Evolutionary conservation across 2,113 vertebrate genomes (phyloP).

Genomic region (Elanoides forficatus): DNA sequence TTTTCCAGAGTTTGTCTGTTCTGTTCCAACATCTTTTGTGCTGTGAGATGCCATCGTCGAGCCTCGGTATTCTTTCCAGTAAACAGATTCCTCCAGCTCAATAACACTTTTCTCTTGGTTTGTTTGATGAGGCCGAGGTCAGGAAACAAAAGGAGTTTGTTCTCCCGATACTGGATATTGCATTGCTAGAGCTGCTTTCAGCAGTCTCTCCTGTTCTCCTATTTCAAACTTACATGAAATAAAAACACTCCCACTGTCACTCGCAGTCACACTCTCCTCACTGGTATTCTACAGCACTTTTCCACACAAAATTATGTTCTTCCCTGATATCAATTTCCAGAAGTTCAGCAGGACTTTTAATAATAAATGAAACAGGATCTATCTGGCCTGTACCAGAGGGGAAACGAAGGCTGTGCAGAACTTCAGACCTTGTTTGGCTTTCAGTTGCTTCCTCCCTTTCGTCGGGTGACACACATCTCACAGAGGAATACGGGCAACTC

Average conservation of each 20-base stretch:
- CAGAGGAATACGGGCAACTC: neutral
- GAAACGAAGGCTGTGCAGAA: neutral
- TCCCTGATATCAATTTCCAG: neutral
- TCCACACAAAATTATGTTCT: neutral
- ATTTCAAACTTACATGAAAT: slow-evolving; percentile 4
- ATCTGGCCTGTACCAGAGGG: neutral
- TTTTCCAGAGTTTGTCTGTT: neutral
- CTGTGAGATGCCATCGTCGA: neutral
- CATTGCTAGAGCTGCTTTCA: neutral
- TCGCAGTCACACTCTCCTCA: neutral
- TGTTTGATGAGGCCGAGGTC: slow-evolving; percentile 21
- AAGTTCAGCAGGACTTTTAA: neutral
- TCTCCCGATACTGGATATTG: slow-evolving; percentile 34
- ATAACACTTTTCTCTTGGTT: slow-evolving; percentile 42
- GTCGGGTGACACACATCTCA: neutral
- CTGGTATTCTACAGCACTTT: neutral
- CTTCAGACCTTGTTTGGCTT: neutral
- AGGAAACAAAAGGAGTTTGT: slow-evolving; percentile 37
- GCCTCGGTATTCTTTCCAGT: slow-evolving; percentile 16
- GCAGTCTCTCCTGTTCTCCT: neutral
- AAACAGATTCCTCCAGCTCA: slow-evolving; percentile 50
- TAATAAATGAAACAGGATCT: slow-evolving; percentile 21
- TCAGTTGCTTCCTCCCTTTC: slow-evolving; percentile 19
- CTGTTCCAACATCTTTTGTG: neutral
- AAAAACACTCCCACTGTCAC: neutral